phyloP scores from a whole-genome alignment of 2,888 invertebrate species.

The Platycheirus rosarum region DNA sequence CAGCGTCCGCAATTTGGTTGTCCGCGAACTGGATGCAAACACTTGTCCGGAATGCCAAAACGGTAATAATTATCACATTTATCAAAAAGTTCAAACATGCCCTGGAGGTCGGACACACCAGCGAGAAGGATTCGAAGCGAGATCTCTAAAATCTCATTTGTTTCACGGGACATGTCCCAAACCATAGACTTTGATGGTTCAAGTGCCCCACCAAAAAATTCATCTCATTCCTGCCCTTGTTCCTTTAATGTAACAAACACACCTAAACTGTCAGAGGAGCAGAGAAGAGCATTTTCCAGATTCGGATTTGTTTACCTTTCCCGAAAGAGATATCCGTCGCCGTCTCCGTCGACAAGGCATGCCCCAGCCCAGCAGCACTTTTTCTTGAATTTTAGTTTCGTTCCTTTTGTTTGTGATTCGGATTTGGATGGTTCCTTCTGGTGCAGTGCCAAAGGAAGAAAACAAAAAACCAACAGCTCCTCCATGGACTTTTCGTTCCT shows the following conservation, averaged over 20 bases:
- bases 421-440: slow-evolving; percentile 43
- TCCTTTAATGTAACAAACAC: slow-evolving; percentile 20
- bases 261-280: slow-evolving; percentile 6
- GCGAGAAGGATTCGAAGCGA: slow-evolving; percentile 2
- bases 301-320: slow-evolving; percentile 68
- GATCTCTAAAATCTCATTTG: slow-evolving; percentile 51
- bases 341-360: slow-evolving; percentile 2
- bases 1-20: slow-evolving; percentile 63
- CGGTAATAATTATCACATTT: slow-evolving; percentile 72
- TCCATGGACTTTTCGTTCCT: slow-evolving; percentile 10
- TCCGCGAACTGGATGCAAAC: slow-evolving; percentile 67
- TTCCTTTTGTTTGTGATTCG: slow-evolving; percentile 23
- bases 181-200: slow-evolving; percentile 17
- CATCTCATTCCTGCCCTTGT: slow-evolving; percentile 16
- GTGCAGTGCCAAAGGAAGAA: slow-evolving; percentile 53
- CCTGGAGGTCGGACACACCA: slow-evolving; percentile 32
- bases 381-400: slow-evolving; percentile 37
- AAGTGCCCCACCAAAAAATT: background rate
- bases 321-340: slow-evolving; percentile 60
- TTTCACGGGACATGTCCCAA: slow-evolving; percentile 33
- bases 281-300: slow-evolving; percentile 33
- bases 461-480: background rate
- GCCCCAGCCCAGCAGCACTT: slow-evolving; percentile 40
- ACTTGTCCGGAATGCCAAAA: slow-evolving; percentile 73
- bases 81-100: slow-evolving; percentile 69